Conservation (phyloP, 37 sponge, comb jelly and placozoan species). For the Theonella swinhoei region DNA sequence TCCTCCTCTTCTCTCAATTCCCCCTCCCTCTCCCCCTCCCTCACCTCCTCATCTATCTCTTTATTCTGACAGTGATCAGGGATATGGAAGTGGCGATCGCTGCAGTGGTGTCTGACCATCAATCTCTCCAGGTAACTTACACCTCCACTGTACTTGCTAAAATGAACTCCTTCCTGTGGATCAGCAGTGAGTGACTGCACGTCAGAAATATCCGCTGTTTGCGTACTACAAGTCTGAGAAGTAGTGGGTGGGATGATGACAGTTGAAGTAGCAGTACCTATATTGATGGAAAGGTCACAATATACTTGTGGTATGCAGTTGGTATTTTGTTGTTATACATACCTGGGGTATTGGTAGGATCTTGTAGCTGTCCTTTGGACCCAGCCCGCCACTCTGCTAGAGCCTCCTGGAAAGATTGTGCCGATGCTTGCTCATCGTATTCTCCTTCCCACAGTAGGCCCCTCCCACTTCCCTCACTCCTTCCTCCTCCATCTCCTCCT, state of each 20-base stretch:
- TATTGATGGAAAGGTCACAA: too few relatives aligned
- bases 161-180: not conserved
- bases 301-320: too few relatives aligned
- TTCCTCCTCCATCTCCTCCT: not conserved
- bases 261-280: too few relatives aligned
- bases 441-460: slow-evolving; percentile 60
- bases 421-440: slow-evolving; percentile 72
- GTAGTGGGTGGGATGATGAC: too few relatives aligned
- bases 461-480: not conserved
- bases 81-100: slow-evolving; percentile 12
- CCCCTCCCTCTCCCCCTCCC: too few relatives aligned
- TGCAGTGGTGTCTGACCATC: slow-evolving; percentile 35
- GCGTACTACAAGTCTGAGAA: not conserved
- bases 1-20: not conserved
- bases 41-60: not conserved
- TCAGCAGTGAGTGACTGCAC: not conserved
- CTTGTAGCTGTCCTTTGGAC: not conserved
- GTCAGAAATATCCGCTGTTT: not conserved
- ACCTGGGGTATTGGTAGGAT: not conserved
- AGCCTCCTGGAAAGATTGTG: slow-evolving; percentile 79
- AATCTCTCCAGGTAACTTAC: slow-evolving; percentile 69
- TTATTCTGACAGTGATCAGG: not conserved
- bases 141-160: slow-evolving; percentile 7
- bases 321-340: too few relatives aligned
- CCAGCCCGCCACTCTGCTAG: slow-evolving; percentile 69